Percentiles rank a stretch among this genome's conserved stretches.
These are phyloP conservation scores for Drosophila lacicola DNA, from an alignment of 2,888 invertebrate species.

Conservation along the genomic window DNA sequence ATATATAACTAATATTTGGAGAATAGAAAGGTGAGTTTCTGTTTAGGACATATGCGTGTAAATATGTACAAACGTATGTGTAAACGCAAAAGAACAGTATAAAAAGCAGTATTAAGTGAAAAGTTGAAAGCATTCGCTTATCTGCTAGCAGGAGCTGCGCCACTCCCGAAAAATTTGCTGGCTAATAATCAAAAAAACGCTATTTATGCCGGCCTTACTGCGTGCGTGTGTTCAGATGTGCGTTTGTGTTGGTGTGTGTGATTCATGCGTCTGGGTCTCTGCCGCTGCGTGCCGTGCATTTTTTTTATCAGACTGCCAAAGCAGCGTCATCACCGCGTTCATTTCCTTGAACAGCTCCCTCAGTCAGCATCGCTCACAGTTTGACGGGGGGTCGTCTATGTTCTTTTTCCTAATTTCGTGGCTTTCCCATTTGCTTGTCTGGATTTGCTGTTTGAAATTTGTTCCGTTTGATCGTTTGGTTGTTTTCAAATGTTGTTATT, in stretches of 20 bases:
- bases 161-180: slow-evolving; percentile 67
- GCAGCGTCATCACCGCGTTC: slow-evolving; percentile 58
- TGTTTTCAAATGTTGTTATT: slow-evolving; percentile 32
- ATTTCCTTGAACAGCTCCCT: slow-evolving; percentile 61
- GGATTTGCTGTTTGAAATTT: slow-evolving; percentile 38
- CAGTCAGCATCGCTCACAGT: slow-evolving; percentile 31
- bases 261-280: slow-evolving; percentile 71
- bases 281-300: slow-evolving; percentile 60
- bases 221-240: slow-evolving; percentile 14
- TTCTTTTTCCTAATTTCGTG: slow-evolving; percentile 9
- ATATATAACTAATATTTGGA: slow-evolving; percentile 7
- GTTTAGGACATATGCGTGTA: neutral
- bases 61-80: neutral
- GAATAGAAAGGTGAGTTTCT: slow-evolving; percentile 56
- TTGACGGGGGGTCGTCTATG: slow-evolving; percentile 62
- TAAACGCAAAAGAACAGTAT: slow-evolving; percentile 5
- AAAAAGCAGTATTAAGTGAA: slow-evolving; percentile 13
- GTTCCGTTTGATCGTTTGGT: slow-evolving; percentile 58
- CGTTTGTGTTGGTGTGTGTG: slow-evolving; percentile 59
- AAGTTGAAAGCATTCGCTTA: slow-evolving; percentile 38
- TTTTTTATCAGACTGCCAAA: slow-evolving; percentile 63
- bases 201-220: slow-evolving; percentile 53
- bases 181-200: slow-evolving; percentile 19
- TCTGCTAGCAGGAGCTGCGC: slow-evolving; percentile 35
- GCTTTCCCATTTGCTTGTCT: slow-evolving; percentile 20